Evolutionary conservation across 1,140 invertebrate species (phyloP).

Genomic region (Kradibia gibbosae): DNA sequence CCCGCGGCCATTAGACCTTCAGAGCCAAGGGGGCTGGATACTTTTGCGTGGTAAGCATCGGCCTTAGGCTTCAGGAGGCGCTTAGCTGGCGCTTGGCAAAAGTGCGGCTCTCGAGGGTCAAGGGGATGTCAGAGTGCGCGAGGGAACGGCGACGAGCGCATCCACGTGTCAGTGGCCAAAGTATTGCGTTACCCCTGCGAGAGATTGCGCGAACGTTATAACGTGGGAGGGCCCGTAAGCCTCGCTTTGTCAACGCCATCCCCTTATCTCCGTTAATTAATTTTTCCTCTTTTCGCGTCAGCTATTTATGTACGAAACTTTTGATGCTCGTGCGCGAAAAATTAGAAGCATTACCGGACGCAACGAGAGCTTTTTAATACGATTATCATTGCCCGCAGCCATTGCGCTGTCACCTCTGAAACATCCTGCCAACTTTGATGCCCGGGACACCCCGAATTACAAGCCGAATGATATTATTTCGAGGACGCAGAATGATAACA

Average conservation of each 20-base stretch:
- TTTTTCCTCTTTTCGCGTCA: background rate
- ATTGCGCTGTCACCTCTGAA: background rate
- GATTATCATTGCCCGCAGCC: too few relatives aligned
- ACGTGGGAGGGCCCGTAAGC: conserved; percentile 24
- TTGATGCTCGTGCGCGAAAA: background rate
- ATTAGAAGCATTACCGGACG: background rate
- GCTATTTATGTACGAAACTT: background rate
- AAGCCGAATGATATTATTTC: background rate
- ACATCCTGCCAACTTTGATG: background rate
- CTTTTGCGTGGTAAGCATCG: too few relatives aligned
- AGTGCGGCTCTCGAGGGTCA: background rate
- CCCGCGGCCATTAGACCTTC: too few relatives aligned
- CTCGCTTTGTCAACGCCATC: conserved; percentile 48
- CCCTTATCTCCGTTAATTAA: conserved; percentile 47
- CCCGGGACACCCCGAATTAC: background rate
- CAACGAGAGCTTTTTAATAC: too few relatives aligned
- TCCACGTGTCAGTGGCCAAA: background rate
- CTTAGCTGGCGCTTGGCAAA: too few relatives aligned
- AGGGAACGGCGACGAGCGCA: background rate
- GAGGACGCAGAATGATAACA: too few relatives aligned
- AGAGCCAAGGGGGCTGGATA: too few relatives aligned
- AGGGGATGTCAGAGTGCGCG: background rate
- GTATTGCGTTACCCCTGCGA: conserved; percentile 44
- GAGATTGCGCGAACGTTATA: conserved; percentile 18
- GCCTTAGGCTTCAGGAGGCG: too few relatives aligned